Base-by-base conservation (phyloP, 2,113 vertebrate species). In the Pseudopodoces humilis region DNA sequence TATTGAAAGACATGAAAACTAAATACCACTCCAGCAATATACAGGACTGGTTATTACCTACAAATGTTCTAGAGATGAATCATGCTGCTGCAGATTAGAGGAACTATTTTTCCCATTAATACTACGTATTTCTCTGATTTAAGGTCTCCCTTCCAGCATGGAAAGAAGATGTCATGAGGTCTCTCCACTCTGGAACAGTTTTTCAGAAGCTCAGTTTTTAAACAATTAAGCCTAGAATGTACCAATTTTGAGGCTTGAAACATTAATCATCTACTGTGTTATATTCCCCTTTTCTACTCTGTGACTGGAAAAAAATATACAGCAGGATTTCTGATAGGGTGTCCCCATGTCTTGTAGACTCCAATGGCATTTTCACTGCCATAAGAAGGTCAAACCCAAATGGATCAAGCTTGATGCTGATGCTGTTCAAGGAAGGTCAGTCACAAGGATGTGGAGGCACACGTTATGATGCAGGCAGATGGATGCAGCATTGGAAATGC, bases 401-500 rank as follows among this genome's bases (percentile, higher is more conserved):
- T 46, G 17, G 31, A 50, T 31, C 41, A 53, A 46, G n/a, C 33
- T 67, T 46, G 44, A 35, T 85, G 33, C 31, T 41, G 59, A 11
- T 56, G 52, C 27, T 70, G 55, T 49, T 56, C 2, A 8, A 37
- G 63, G n/a, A 92, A 69, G 22, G 69, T 39, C 21, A 83, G 24
- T 22, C 1, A 0, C 1, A 1, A 76, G 58, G 63, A 23, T 23
- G 15, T 28, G 46, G 35, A 90, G 25, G 20, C 77, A 17, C 20
- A 56, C 0, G 0, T 0, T 0, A 12, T 25, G 46, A 80, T 35
- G 58, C 37, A 83, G n/a, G 22, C 2, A 43, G 7, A 16, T 6
- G 6, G 7, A 80, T 7, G 14, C 9, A 85, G 41, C 70, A 47
- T 6, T 31, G 53, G 60, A 86, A 85, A 60, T 18, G 19, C 3